Evolutionary conservation across 2,888 invertebrate genomes (phyloP).

Genomic region (Thymelicus acteon): DNA sequence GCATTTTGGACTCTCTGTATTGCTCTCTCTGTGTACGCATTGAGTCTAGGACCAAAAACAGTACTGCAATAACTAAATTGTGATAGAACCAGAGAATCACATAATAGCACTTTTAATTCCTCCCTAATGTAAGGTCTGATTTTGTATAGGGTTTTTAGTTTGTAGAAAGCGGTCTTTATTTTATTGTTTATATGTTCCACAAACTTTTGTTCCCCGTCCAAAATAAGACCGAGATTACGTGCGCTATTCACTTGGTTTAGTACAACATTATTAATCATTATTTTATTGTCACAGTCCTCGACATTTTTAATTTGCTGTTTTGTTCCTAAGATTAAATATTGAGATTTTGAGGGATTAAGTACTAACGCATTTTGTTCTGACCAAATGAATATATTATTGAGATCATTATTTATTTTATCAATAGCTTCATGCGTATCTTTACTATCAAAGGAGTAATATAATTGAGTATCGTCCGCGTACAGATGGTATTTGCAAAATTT

Average conservation of each 20-base stretch:
- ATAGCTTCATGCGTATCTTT: constrained; percentile 1
- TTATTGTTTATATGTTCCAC: constrained; percentile 8
- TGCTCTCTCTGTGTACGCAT: neutral
- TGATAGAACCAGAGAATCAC: neutral
- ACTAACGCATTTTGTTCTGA: constrained; percentile 1
- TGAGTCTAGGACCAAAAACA: neutral
- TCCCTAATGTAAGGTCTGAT: constrained; percentile 14
- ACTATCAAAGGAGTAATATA: neutral
- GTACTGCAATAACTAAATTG: neutral
- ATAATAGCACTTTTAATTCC: neutral
- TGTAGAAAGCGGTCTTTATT: constrained; percentile 19
- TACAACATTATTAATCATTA: constrained; percentile 14
- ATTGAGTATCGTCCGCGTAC: constrained; percentile 3
- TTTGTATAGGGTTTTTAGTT: constrained; percentile 14
- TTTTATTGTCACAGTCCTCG: neutral
- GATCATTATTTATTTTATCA: neutral
- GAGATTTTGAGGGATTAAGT: constrained; percentile 13
- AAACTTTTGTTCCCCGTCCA: constrained; percentile 26
- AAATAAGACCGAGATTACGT: constrained; percentile 20
- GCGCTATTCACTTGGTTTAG: neutral
- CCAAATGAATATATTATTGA: neutral
- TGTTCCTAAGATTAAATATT: constrained; percentile 2
- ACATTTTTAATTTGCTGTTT: constrained; percentile 13
- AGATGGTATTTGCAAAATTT: constrained; percentile 6
- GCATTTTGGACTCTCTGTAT: constrained; percentile 20